Conservation (phyloP, 2,888 invertebrate species). For the Heterodera filipjevi region DNA sequence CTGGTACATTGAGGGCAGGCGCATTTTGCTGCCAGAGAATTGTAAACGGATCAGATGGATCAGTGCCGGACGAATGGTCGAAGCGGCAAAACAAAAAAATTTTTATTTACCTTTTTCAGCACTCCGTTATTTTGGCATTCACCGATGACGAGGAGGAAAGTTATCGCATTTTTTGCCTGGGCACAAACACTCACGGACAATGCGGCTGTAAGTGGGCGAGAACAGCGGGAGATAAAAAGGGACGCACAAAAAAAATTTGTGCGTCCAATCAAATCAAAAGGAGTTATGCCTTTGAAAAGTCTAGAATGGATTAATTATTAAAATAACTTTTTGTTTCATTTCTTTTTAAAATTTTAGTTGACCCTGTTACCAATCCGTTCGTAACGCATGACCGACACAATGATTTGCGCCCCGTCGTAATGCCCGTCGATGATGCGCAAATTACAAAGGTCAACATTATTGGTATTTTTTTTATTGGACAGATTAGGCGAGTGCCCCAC, state of each 20-base stretch:
- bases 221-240: too few species aligned
- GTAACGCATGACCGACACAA: constrained; percentile 27
- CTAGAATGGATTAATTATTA: too few species aligned
- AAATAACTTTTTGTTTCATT: background rate
- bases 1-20: constrained; percentile 40
- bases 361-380: constrained; percentile 33
- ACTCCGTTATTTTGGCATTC: constrained; percentile 51
- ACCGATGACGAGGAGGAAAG: constrained; percentile 32
- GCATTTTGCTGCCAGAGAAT: constrained; percentile 38
- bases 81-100: background rate
- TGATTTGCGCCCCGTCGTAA: constrained; percentile 10
- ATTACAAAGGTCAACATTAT: constrained; percentile 17
- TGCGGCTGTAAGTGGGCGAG: constrained; percentile 47
- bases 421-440: background rate
- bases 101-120: constrained; percentile 37
- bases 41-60: constrained; percentile 40
- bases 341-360: background rate
- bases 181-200: constrained; percentile 61
- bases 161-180: constrained; percentile 51
- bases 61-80: constrained; percentile 49
- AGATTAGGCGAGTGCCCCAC: too few species aligned
- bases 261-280: too few species aligned
- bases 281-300: too few species aligned
- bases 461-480: constrained; percentile 7
- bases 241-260: too few species aligned